phyloP scores from a whole-genome alignment of 64 coral and sea anemone species.

The Orbicella faveolata region DNA sequence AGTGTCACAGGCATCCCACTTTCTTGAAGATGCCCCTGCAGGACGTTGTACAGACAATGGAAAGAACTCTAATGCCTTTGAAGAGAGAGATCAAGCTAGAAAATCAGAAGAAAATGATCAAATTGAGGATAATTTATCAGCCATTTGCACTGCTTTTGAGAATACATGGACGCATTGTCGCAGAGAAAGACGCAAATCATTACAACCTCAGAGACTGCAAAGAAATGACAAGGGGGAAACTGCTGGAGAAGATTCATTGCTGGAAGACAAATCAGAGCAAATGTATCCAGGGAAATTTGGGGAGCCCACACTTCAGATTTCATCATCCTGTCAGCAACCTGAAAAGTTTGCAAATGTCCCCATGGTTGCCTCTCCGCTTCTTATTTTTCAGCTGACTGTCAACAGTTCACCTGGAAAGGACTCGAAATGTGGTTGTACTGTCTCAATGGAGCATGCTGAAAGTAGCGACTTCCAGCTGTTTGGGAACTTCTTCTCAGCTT shows the following conservation, averaged over 20 bases:
- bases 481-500: conserved; percentile 64
- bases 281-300: background rate
- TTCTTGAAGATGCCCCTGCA: background rate
- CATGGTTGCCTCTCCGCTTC: background rate
- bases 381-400: conserved; percentile 21
- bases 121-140: background rate
- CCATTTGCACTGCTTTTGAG: conserved; percentile 34
- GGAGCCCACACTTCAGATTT: background rate
- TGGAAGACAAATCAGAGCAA: background rate
- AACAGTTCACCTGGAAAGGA: background rate
- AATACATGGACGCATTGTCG: conserved; percentile 71
- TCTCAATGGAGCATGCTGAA: conserved; percentile 36
- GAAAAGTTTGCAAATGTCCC: background rate
- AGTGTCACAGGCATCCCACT: background rate
- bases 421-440: background rate
- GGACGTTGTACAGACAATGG: background rate
- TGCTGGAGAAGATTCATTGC: background rate
- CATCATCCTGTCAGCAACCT: background rate
- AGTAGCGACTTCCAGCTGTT: conserved; percentile 40
- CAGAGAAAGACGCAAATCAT: conserved; percentile 40
- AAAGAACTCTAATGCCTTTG: background rate
- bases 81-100: background rate
- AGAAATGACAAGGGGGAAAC: background rate
- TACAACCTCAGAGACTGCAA: background rate
- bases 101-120: background rate